Base-by-base conservation (phyloP, 2,113 vertebrate genomes). In the Hemibagrus wyckioides region DNA sequence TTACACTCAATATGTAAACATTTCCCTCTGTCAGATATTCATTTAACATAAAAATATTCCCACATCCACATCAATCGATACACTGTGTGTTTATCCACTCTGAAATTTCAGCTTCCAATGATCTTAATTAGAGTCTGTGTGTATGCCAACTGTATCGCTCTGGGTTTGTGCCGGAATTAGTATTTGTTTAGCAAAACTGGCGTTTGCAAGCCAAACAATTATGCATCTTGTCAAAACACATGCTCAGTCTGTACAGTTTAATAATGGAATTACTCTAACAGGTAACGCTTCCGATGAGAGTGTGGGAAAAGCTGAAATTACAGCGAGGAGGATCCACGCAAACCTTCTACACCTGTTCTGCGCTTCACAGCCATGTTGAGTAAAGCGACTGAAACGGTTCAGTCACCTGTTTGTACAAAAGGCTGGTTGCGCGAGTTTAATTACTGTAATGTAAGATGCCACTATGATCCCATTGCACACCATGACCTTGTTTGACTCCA, bases 401-500 rank as follows among this genome's bases (percentile, higher is more conserved):
- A 21, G 33, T 39, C 81, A 36, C 57, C 73, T 77, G 48, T 77
- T 87, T 65, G n/a, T 56, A 79, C 81, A 87, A 76, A 87, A 52
- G 81, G 6, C 80, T 87, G 19, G n/a, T 23, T 13, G 50, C 28
- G 2, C 41, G 2, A 86, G 83, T 90, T 87, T 90, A 89, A 89
- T 89, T 86, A 87, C 85, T 85, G 50, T 85, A 83, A 83, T 79
- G 71, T 79, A 54, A 83, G 69, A 83, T 84, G 87, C 48, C 77
- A 84, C 82, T 57, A 59, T 21, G 82, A 82, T 88, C 79, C 83
- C 57, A 33, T 76, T 81, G 86, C 83, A 80, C 84, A 71, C 69
- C 61, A 11, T 79, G 87, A 90, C 89, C 87, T 90, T 86, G 87
- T 85, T 83, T 87, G 85, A 89, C 89, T 83, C 75, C 75, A 65